phyloP scores from a whole-genome alignment of 2,888 invertebrate species.

The Torymus aiolomorphi region DNA sequence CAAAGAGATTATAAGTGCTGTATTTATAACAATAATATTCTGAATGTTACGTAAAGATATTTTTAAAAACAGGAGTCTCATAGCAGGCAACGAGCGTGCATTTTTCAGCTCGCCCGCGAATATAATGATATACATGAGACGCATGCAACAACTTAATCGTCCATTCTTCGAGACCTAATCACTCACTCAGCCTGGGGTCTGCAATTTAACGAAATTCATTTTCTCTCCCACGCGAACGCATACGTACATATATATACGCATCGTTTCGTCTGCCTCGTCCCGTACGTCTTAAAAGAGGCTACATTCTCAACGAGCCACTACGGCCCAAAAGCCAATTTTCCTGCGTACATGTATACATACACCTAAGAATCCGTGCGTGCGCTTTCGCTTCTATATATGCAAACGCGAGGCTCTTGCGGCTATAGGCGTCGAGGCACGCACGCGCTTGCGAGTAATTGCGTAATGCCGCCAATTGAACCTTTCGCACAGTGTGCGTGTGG shows the following conservation, averaged over 20 bases:
- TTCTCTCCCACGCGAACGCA: constrained; percentile 15
- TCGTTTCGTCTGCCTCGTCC: no score
- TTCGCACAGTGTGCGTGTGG: constrained; percentile 28
- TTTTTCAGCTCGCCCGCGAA: no score
- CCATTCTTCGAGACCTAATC: constrained; percentile 39
- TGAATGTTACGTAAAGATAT: no score
- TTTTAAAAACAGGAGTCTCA: no score
- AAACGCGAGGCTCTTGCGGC: no score
- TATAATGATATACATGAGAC: background rate
- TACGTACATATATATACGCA: background rate
- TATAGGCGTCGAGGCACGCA: background rate
- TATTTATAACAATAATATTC: no score
- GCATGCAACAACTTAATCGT: constrained; percentile 33
- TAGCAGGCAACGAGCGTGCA: no score
- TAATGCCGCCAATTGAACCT: constrained; percentile 51
- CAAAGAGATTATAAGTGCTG: no score
- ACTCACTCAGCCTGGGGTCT: constrained; percentile 29
- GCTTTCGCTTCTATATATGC: no score
- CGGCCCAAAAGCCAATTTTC: constrained; percentile 36
- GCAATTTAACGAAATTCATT: constrained; percentile 42
- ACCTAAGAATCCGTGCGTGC: no score
- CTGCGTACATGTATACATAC: background rate
- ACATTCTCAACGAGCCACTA: background rate
- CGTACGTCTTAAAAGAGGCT: background rate
- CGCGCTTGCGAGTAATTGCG: constrained; percentile 40